These are phyloP conservation scores for Arnoldichthys spilopterus DNA, from an alignment of 2,797 vertebrate species.

Conservation along the genomic window DNA sequence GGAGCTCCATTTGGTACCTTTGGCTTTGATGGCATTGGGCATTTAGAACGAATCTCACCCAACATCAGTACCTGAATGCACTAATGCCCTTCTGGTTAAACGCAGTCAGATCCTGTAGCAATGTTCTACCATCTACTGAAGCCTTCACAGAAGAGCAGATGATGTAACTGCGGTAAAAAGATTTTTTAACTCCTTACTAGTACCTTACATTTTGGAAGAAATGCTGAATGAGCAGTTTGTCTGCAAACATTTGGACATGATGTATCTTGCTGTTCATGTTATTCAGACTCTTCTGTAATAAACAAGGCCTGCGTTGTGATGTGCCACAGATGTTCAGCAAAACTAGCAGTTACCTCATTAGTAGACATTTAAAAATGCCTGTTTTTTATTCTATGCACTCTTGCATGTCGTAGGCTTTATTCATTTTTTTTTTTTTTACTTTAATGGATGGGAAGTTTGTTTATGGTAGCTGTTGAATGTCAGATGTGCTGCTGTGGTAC, in stretches of 20 bases:
- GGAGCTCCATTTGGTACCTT: background rate
- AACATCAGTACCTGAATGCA: background rate
- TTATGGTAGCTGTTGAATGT: background rate
- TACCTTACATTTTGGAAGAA: too few species aligned
- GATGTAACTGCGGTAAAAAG: too few species aligned
- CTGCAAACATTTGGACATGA: background rate
- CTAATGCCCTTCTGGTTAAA: background rate
- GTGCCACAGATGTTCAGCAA: constrained; percentile 25
- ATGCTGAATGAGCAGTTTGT: too few species aligned
- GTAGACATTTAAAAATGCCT: background rate
- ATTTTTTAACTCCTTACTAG: too few species aligned
- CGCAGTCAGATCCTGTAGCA: background rate
- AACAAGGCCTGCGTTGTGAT: constrained; percentile 3
- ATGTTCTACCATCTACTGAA: background rate
- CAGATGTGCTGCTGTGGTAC: background rate
- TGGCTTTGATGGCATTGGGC: background rate
- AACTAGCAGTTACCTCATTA: background rate
- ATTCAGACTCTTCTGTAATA: background rate
- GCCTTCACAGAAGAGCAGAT: background rate
- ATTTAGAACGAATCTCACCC: background rate
- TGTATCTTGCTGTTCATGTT: background rate
- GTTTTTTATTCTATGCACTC: background rate
- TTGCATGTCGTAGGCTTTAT: background rate
- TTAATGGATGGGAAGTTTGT: background rate
- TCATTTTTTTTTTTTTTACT: background rate